phyloP scores from a whole-genome alignment of 2,113 vertebrate species.

The Myotis brandtii region DNA sequence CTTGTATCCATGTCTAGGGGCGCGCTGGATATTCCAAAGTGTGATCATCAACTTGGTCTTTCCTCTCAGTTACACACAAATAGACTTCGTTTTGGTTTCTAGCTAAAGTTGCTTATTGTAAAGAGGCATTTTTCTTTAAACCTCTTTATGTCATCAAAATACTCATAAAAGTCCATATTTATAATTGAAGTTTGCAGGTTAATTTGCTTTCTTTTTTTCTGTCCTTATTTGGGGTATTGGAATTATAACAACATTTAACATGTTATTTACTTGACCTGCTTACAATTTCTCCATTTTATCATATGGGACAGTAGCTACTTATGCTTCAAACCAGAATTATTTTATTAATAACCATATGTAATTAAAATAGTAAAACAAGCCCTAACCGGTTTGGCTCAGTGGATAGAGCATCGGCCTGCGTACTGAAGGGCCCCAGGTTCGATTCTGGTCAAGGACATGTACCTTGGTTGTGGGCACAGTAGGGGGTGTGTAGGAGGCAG shows the following conservation, averaged over 20 bases:
- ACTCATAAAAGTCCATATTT: slow-evolving; percentile 18
- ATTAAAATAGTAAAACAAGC: background rate
- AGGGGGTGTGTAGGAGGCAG: no score
- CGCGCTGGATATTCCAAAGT: background rate
- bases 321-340: background rate
- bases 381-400: no score
- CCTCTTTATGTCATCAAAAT: background rate
- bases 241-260: background rate
- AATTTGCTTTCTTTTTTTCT: background rate
- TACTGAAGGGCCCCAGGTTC: no score
- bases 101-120: background rate
- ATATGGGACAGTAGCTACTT: background rate
- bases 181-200: background rate
- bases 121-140: slow-evolving; percentile 1
- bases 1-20: background rate
- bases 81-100: background rate
- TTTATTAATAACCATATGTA: background rate
- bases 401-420: no score
- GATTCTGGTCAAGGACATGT: no score
- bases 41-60: background rate
- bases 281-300: slow-evolving; percentile 11
- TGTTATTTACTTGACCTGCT: background rate
- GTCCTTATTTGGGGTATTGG: background rate
- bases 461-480: no score
- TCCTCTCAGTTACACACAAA: background rate